A percentile compares a stretch with the other conserved stretches of the same genome.
phyloP scores from a whole-genome alignment of 2,888 invertebrate species.

The Sminthurides aquaticus region DNA sequence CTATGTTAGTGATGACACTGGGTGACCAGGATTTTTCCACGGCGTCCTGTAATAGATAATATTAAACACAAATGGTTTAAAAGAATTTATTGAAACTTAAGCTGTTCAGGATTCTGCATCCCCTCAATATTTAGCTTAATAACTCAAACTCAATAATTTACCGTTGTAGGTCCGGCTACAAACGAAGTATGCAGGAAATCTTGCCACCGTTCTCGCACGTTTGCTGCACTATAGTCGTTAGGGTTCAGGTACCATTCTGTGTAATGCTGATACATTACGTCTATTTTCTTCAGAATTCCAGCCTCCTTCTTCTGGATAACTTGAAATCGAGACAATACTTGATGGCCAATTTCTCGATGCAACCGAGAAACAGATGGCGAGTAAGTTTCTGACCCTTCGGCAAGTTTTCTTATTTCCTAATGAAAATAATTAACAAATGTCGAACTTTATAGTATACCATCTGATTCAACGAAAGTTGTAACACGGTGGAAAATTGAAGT shows the following conservation, averaged over 20 bases:
- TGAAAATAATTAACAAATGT: too few relatives aligned
- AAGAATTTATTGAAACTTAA: too few relatives aligned
- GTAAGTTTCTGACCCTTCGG: constrained; percentile 70
- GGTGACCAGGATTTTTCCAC: constrained; percentile 61
- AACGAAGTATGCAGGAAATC: constrained; percentile 52
- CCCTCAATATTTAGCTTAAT: too few relatives aligned
- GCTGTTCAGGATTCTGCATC: too few relatives aligned
- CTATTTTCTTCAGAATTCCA: constrained; percentile 60
- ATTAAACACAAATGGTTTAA: too few relatives aligned
- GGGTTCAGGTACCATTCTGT: constrained; percentile 58
- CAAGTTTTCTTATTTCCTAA: constrained; percentile 64
- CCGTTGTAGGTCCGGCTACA: constrained; percentile 54
- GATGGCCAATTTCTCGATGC: constrained; percentile 60
- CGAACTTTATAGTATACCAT: too few relatives aligned
- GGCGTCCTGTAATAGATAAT: constrained; percentile 37
- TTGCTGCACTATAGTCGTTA: constrained; percentile 47
- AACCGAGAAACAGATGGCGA: constrained; percentile 62
- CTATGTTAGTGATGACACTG: constrained; percentile 59
- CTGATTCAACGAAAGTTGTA: too few relatives aligned
- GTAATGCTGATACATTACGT: constrained; percentile 57
- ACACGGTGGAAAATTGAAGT: constrained; percentile 22
- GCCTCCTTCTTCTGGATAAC: constrained; percentile 59
- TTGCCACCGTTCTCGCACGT: constrained; percentile 68
- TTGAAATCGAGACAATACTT: constrained; percentile 61
- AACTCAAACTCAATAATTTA: constrained; percentile 45